These are phyloP conservation scores for Chrysolophus pictus DNA, from an alignment of 2,797 vertebrate genomes.

Conservation along the genomic window DNA sequence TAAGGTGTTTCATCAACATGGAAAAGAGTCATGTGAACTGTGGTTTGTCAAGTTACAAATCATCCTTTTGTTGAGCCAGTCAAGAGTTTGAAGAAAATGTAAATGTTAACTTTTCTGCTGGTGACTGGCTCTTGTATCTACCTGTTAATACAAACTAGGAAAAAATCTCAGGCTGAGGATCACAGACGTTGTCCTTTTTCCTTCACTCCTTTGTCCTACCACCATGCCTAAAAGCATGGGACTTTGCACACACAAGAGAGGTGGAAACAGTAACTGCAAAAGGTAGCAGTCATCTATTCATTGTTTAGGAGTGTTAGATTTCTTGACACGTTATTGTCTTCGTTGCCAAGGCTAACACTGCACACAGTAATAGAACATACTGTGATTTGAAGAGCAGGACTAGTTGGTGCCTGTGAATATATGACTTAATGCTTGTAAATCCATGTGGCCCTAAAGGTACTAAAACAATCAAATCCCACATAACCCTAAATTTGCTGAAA, in stretches of 20 bases:
- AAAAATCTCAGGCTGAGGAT: neutral
- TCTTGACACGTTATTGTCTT: neutral
- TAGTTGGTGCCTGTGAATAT: neutral
- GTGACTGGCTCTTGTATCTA: neutral
- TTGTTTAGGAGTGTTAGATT: neutral
- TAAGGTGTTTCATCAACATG: neutral
- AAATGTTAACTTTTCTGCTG: neutral
- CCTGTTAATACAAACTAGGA: neutral
- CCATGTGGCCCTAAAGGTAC: neutral
- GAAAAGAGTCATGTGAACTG: neutral
- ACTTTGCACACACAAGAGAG: accelerated
- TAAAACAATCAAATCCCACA: neutral
- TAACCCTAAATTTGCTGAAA: neutral
- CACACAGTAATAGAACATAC: neutral
- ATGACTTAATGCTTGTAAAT: neutral
- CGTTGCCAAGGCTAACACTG: neutral
- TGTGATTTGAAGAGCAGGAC: neutral
- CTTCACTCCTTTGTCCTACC: neutral
- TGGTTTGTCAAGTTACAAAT: neutral
- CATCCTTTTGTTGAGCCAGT: neutral
- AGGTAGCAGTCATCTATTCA: neutral
- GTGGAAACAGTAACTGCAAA: neutral
- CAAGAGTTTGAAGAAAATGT: neutral
- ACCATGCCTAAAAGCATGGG: neutral
- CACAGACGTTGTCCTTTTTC: neutral